Percentiles rank a stretch among this genome's conserved stretches.
phyloP scores from a whole-genome alignment of 64 coral and sea anemone species.

The Montipora efflorescens region DNA sequence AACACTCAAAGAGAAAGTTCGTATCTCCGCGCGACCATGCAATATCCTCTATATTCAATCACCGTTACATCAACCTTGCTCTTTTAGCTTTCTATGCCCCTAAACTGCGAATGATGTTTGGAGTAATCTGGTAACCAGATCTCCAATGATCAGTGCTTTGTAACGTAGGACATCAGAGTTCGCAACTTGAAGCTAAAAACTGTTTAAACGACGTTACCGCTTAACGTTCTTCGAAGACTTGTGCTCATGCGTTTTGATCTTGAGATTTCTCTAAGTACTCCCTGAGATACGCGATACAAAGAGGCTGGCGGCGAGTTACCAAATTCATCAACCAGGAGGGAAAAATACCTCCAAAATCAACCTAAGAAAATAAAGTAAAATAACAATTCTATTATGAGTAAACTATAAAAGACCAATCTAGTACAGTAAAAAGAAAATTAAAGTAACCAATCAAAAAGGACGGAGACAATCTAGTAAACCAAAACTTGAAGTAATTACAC shows the following conservation, averaged over 20 bases:
- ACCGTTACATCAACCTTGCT: too few relatives aligned
- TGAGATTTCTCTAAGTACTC: constrained; percentile 80
- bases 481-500: too few relatives aligned
- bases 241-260: background rate
- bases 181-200: background rate
- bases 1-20: too few relatives aligned
- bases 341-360: constrained; percentile 83
- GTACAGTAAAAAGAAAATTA: background rate
- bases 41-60: too few relatives aligned
- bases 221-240: background rate
- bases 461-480: too few relatives aligned
- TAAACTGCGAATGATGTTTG: too few relatives aligned
- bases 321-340: constrained; percentile 77
- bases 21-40: too few relatives aligned
- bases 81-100: too few relatives aligned
- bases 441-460: too few relatives aligned
- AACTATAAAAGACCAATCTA: background rate
- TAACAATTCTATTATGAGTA: background rate
- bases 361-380: constrained; percentile 1
- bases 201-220: background rate
- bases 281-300: constrained; percentile 92
- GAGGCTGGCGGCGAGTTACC: constrained; percentile 73
- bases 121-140: too few relatives aligned
- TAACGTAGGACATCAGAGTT: too few relatives aligned
- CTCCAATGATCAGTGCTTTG: too few relatives aligned